Evolutionary conservation across 2,888 invertebrate genomes (phyloP), one percentile per base, ranked within the genome.

Genomic region (Clunio marinus): DNA sequence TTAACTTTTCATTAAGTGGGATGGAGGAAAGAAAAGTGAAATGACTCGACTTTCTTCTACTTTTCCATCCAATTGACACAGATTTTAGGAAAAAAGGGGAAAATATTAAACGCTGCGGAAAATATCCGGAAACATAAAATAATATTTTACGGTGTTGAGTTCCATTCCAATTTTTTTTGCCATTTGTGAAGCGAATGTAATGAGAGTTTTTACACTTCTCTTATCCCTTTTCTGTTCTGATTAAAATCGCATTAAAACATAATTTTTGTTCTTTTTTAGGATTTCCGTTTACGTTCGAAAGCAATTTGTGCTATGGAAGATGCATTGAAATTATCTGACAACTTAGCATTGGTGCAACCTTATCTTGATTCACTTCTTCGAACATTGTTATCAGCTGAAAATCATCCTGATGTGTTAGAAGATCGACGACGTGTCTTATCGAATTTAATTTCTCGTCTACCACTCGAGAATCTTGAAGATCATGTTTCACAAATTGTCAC

Each of bases 341-440:
- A 81, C 67, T 71, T 84, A 71, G 78, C 80, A 20, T 74, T 79
- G 58, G 80, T 87, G 60, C 82, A 85, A 73, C 83, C 86, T 1
- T 81, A 85, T 75, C 78, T 88, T 73, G 82, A 84, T 71, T 81
- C 84, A 27, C 81, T 89, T 70, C 79, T 89, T 69, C 81, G 84
- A 72, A 83, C 86, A 27, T 77, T 85, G 60, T 78, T 89, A 20
- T 81, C 86, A 35, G 84, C 86, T 70, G 88, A 89, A 76, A 82
- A 84, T 69, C 77, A 80, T 72, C 72, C 74, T 1, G 77, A 78
- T 69, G 78, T 79, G 8, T 73, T 76, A 3, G 78, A 79, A 60
- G 75, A 76, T n/a, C 79, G 78, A 67, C 74, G 76, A 1, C 75
- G 75, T 32, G 72, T 79, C 7, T 70, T 79, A 65, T 74, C 76